These are phyloP conservation scores for Desoria tigrina DNA, from an alignment of 2,888 invertebrate genomes.

Conservation along the genomic window DNA sequence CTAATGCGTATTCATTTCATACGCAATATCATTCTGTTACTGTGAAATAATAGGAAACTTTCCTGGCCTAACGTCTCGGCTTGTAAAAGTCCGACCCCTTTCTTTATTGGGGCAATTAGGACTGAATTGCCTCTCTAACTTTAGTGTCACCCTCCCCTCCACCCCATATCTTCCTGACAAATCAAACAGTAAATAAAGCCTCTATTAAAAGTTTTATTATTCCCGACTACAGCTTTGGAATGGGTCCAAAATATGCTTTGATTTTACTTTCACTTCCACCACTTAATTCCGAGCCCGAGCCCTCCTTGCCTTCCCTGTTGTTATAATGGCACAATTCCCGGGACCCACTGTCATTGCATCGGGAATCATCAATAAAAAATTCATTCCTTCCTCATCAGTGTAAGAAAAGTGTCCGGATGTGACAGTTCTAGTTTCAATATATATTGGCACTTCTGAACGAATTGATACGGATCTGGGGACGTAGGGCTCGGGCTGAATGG, in stretches of 20 bases:
- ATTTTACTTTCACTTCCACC: conserved; percentile 12
- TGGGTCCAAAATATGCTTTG: conserved; percentile 24
- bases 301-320: not conserved
- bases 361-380: no score
- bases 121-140: conserved; percentile 1
- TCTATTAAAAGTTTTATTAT: conserved; percentile 43
- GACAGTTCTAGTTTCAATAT: no score
- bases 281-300: not conserved
- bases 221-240: conserved; percentile 4
- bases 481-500: no score
- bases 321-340: not conserved
- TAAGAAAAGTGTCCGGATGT: no score
- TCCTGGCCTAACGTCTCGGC: not conserved
- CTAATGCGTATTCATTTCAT: conserved; percentile 10
- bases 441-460: no score
- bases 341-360: no score
- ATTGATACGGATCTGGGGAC: no score
- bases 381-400: not conserved
- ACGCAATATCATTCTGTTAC: not conserved
- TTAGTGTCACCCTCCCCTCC: not conserved
- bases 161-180: conserved; percentile 5
- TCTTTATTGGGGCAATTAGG: conserved; percentile 25
- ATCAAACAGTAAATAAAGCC: conserved; percentile 42
- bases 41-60: conserved; percentile 6
- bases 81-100: conserved; percentile 2